phyloP scores from a whole-genome alignment of 2,797 vertebrate genomes.

The Sarcophilus harrisii region DNA sequence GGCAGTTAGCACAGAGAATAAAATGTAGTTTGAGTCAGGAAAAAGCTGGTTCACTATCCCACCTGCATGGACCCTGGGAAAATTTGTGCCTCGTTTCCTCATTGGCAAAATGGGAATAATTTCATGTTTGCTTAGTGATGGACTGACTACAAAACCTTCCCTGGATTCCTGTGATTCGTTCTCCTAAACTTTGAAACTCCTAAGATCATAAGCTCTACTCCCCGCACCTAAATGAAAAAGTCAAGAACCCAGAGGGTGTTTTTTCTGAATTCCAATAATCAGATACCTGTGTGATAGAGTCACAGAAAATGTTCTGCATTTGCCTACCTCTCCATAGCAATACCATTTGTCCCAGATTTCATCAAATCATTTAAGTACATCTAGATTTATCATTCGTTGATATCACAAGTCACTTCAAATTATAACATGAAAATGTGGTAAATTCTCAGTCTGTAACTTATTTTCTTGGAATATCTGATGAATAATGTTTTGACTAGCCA shows the following conservation, averaged over 20 bases:
- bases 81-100: not conserved
- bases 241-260: not conserved
- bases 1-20: not conserved
- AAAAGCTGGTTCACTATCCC: not conserved
- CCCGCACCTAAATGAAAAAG: not conserved
- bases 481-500: not conserved
- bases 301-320: not conserved
- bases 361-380: not conserved
- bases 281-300: not conserved
- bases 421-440: not conserved
- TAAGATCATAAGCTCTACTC: not conserved
- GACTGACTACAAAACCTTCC: too few species aligned
- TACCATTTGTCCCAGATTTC: not conserved
- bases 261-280: not conserved
- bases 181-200: not conserved
- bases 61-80: not conserved
- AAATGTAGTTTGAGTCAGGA: not conserved
- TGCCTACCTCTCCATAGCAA: not conserved
- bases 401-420: not conserved
- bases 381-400: not conserved
- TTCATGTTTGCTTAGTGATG: too few species aligned
- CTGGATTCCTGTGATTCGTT: not conserved
- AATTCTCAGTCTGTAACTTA: not conserved
- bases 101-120: not conserved
- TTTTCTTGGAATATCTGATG: not conserved